Evolutionary conservation across 2,113 vertebrate species (phyloP).

Genomic region (Pygoscelis antarcticus): DNA sequence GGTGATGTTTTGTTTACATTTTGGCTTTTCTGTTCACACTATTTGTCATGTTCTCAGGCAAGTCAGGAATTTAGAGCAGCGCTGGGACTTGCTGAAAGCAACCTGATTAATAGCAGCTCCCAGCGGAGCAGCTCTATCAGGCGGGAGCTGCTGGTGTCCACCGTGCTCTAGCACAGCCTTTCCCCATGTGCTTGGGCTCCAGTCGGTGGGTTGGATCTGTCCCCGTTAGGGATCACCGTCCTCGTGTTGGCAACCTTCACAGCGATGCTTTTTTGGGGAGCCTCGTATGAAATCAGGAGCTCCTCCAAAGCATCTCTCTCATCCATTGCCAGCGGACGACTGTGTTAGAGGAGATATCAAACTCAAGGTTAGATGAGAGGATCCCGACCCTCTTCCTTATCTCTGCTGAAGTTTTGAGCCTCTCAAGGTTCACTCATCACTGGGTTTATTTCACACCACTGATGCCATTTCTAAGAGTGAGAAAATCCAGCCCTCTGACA

Average conservation of each 20-base stretch:
- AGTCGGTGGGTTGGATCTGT: accelerated
- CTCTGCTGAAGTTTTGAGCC: background rate
- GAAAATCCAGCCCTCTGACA: conserved; percentile 2
- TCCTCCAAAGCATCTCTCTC: background rate
- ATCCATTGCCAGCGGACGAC: background rate
- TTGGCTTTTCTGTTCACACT: conserved; percentile 19
- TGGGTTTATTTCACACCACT: background rate
- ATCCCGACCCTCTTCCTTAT: background rate
- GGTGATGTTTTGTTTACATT: conserved; percentile 35
- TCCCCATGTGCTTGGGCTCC: background rate
- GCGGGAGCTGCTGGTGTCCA: background rate
- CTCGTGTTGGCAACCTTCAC: background rate
- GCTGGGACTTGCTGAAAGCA: conserved; percentile 23
- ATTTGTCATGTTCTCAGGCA: conserved; percentile 34
- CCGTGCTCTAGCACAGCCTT: background rate
- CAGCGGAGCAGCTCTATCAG: background rate
- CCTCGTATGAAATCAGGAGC: background rate
- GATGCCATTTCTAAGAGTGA: background rate
- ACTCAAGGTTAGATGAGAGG: background rate
- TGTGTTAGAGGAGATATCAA: background rate
- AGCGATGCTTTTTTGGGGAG: background rate
- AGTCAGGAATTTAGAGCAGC: conserved; percentile 28
- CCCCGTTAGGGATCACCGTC: background rate
- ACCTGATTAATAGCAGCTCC: conserved; percentile 29
- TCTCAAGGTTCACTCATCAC: background rate